Conservation (phyloP, 2,888 invertebrate genomes). For the Agapostemon virescens region DNA sequence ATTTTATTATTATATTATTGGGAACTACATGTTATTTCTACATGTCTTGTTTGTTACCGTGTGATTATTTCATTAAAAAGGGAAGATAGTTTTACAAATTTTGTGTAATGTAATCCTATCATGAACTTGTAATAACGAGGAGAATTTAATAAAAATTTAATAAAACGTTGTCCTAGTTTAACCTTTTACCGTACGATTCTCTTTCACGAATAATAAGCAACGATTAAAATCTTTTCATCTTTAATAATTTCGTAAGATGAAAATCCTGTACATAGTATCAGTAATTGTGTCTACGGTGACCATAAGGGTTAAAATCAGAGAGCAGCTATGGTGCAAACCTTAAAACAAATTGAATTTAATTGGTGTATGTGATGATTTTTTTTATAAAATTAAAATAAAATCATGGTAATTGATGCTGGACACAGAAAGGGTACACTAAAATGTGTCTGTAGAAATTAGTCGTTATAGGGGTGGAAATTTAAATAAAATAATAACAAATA, state of each 20-base stretch:
- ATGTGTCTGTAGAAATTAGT: neutral
- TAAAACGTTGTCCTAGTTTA: neutral
- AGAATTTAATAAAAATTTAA: neutral
- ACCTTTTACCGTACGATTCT: too few relatives aligned
- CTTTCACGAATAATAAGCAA: too few relatives aligned
- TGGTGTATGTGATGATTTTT: neutral
- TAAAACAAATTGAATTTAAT: neutral
- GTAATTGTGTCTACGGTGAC: neutral
- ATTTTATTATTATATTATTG: neutral
- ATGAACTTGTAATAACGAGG: too few relatives aligned
- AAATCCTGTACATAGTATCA: slow-evolving; percentile 1
- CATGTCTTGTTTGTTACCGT: neutral
- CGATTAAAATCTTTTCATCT: too few relatives aligned
- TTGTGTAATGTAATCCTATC: too few relatives aligned
- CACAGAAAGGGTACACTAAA: slow-evolving; percentile 22
- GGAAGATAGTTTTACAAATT: neutral
- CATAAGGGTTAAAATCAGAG: neutral
- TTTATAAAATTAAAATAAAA: neutral
- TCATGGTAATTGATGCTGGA: neutral
- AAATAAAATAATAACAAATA: too few relatives aligned
- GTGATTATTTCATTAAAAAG: neutral
- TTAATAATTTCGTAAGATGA: neutral
- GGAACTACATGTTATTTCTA: too few relatives aligned
- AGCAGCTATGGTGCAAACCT: neutral
- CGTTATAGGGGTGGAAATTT: neutral